Percentiles rank a stretch among this genome's conserved stretches.
These are phyloP conservation scores for Matsumyia berberina DNA, from an alignment of 2,888 invertebrate genomes.

Conservation along the genomic window DNA sequence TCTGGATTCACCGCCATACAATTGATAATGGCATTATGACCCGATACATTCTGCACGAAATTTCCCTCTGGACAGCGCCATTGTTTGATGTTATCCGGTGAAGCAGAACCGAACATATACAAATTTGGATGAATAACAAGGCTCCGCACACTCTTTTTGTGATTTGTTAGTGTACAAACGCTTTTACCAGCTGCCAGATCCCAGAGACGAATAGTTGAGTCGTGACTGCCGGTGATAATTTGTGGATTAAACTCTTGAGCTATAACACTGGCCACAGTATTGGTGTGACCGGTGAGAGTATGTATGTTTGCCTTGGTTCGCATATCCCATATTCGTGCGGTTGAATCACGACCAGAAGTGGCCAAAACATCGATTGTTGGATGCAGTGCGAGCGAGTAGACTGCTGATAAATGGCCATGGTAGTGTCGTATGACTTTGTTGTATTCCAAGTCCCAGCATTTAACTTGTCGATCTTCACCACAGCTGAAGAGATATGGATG, in stretches of 20 bases:
- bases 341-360: constrained; percentile 97
- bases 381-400: constrained; percentile 96
- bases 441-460: constrained; percentile 99
- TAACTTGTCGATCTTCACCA: constrained; percentile 99
- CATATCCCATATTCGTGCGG: constrained; percentile 99
- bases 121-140: constrained; percentile 91
- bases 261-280: constrained; percentile 97
- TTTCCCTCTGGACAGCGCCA: constrained; percentile 99
- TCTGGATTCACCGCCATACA: constrained; percentile 97
- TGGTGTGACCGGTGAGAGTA: constrained; percentile 97
- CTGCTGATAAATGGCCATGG: constrained; percentile 99
- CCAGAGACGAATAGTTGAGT: constrained; percentile 98
- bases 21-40: constrained; percentile 99
- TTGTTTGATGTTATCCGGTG: constrained; percentile 99
- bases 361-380: constrained; percentile 97
- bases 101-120: constrained; percentile 98
- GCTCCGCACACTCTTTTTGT: constrained; percentile 97
- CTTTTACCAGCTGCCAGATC: constrained; percentile 98
- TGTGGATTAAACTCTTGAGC: constrained; percentile 98
- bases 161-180: constrained; percentile 97
- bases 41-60: constrained; percentile 97
- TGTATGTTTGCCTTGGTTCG: constrained; percentile 99
- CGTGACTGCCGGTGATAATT: constrained; percentile 96
- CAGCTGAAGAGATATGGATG: constrained; percentile 99
- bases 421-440: constrained; percentile 99